These are phyloP conservation scores for Sarcophaga carnaria DNA, from an alignment of 2,888 invertebrate species.

Conservation along the genomic window DNA sequence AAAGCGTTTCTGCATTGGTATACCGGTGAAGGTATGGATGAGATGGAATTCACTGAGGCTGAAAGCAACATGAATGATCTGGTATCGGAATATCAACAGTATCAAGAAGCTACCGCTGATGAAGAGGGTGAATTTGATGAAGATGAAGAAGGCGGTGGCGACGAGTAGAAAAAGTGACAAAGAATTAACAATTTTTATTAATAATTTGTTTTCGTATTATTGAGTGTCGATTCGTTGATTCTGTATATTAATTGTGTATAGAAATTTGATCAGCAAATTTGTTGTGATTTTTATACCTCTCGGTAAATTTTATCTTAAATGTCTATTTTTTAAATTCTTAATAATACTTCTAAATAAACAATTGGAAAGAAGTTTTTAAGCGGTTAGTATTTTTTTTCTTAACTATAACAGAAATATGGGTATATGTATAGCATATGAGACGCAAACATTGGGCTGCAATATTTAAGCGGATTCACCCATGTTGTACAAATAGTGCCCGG, in stretches of 20 bases:
- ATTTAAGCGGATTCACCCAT: too few relatives aligned
- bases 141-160: conserved; percentile 81
- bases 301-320: too few relatives aligned
- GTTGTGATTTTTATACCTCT: background rate
- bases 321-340: too few relatives aligned
- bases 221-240: conserved; percentile 3
- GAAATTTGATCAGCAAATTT: background rate
- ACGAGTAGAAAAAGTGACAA: conserved; percentile 74
- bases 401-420: too few relatives aligned
- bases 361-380: too few relatives aligned
- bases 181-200: conserved; percentile 16
- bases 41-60: conserved; percentile 98
- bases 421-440: too few relatives aligned
- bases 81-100: conserved; percentile 96
- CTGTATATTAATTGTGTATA: background rate
- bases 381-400: too few relatives aligned
- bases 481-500: too few relatives aligned
- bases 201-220: conserved; percentile 17
- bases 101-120: conserved; percentile 94
- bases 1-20: conserved; percentile 99
- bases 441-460: too few relatives aligned
- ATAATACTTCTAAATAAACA: too few relatives aligned
- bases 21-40: conserved; percentile 98
- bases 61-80: conserved; percentile 96
- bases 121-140: conserved; percentile 93